These are phyloP conservation scores for Patella depressa DNA, from an alignment of 2,888 invertebrate species.

Conservation along the genomic window DNA sequence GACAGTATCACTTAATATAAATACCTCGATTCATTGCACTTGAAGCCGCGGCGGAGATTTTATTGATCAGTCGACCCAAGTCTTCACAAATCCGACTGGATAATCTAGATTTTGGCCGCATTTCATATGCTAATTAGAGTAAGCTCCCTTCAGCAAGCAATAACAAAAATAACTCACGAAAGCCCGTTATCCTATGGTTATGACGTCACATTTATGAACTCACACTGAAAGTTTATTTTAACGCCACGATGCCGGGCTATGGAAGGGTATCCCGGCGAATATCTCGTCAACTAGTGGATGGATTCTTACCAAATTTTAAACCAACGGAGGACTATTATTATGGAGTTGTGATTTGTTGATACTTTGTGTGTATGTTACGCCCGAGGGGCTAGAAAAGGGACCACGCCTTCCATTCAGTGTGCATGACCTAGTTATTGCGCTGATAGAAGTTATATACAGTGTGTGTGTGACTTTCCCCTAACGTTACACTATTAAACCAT, in stretches of 20 bases:
- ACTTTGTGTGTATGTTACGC: conserved; percentile 2
- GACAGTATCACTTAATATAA: too few species aligned
- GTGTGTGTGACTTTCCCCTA: not conserved
- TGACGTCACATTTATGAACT: conserved; percentile 9
- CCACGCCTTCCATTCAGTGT: conserved; percentile 20
- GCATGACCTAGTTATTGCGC: conserved; percentile 19
- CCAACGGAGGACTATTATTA: conserved; percentile 1
- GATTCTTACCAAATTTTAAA: conserved; percentile 22
- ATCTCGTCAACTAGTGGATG: conserved; percentile 17
- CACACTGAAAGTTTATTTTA: not conserved
- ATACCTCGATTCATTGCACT: too few species aligned
- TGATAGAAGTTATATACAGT: conserved; percentile 3
- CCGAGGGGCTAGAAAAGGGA: conserved; percentile 21
- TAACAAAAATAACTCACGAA: conserved; percentile 3
- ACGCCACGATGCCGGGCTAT: conserved; percentile 7
- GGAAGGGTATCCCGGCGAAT: conserved; percentile 17
- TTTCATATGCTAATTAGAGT: not conserved
- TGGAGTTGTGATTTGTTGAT: not conserved
- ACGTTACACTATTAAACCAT: too few species aligned
- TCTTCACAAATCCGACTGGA: too few species aligned
- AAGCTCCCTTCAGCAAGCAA: not conserved
- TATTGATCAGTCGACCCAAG: too few species aligned
- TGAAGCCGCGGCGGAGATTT: too few species aligned
- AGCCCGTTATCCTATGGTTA: not conserved
- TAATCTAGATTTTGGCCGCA: too few species aligned